A percentile compares a stretch with the other conserved stretches of the same genome.
phyloP scores from a whole-genome alignment of 2,113 vertebrate species.

The Drymodes brunneopygia region DNA sequence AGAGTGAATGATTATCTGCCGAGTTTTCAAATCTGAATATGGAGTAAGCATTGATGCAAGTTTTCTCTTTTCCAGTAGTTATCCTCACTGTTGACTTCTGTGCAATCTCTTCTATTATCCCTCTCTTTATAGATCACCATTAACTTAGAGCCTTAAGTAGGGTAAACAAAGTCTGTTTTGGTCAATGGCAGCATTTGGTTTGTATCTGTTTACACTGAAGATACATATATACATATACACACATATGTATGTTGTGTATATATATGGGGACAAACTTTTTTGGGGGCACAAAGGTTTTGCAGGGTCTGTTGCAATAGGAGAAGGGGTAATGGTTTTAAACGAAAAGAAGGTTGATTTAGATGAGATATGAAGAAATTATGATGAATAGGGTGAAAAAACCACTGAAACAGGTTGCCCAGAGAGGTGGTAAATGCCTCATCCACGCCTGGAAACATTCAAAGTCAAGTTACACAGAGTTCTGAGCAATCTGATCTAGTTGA shows the following conservation, averaged over 20 bases:
- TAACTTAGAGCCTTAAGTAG: background rate
- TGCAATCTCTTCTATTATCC: background rate
- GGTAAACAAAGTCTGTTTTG: background rate
- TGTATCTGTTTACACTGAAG: background rate
- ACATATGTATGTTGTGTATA: too few species aligned
- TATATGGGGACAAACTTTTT: background rate
- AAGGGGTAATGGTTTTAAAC: background rate
- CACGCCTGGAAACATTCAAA: background rate
- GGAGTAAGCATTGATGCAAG: background rate
- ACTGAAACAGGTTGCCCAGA: background rate
- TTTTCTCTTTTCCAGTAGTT: background rate
- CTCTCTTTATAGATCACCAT: background rate
- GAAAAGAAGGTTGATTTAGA: background rate
- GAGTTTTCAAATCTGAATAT: background rate
- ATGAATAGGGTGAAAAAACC: background rate
- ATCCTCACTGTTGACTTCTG: background rate
- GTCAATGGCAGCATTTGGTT: background rate
- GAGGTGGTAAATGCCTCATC: background rate
- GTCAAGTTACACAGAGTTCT: rapidly evolving
- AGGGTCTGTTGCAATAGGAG: background rate
- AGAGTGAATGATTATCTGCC: background rate
- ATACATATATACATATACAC: background rate
- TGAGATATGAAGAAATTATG: background rate
- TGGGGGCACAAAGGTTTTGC: background rate
- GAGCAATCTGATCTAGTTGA: background rate